phyloP scores from a whole-genome alignment of 2,888 invertebrate genomes.

The Epistrophe grossulariae region DNA sequence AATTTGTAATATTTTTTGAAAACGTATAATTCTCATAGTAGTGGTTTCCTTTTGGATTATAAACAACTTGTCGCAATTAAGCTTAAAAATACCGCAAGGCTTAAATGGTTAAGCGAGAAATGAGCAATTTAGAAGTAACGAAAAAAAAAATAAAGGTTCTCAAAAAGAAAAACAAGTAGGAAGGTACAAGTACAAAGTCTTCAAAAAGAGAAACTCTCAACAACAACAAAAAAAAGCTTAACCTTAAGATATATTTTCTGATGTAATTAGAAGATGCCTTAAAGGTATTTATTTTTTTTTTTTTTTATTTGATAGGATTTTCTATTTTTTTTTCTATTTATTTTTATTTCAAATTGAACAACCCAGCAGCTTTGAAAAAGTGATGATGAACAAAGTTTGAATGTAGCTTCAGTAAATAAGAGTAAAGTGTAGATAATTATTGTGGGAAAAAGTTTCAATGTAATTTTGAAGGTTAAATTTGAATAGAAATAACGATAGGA shows the following conservation, averaged over 20 bases:
- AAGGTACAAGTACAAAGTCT: neutral
- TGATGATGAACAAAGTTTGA: neutral
- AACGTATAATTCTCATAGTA: conserved; percentile 3
- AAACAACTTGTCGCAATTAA: conserved; percentile 60
- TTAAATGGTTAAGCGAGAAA: conserved; percentile 30
- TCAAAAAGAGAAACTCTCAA: conserved; percentile 4
- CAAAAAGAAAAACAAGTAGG: neutral
- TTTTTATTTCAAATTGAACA: conserved; percentile 50
- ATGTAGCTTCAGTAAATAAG: too few relatives aligned
- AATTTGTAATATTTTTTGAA: neutral
- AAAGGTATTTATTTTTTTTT: conserved; percentile 23
- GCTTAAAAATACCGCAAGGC: conserved; percentile 36
- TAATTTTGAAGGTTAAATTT: too few relatives aligned
- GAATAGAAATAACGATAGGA: too few relatives aligned
- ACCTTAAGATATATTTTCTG: conserved; percentile 8
- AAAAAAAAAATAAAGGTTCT: conserved; percentile 4
- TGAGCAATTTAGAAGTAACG: neutral
- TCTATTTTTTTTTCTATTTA: neutral
- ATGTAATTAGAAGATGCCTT: conserved; percentile 44
- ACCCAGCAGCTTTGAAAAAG: neutral
- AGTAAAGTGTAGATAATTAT: too few relatives aligned
- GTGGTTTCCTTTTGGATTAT: conserved; percentile 10
- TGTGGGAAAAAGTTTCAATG: too few relatives aligned
- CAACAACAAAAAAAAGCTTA: conserved; percentile 2
- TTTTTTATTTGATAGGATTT: conserved; percentile 40